Base-by-base conservation (phyloP, 2,113 vertebrate species). In the Tachysurus fulvidraco region DNA sequence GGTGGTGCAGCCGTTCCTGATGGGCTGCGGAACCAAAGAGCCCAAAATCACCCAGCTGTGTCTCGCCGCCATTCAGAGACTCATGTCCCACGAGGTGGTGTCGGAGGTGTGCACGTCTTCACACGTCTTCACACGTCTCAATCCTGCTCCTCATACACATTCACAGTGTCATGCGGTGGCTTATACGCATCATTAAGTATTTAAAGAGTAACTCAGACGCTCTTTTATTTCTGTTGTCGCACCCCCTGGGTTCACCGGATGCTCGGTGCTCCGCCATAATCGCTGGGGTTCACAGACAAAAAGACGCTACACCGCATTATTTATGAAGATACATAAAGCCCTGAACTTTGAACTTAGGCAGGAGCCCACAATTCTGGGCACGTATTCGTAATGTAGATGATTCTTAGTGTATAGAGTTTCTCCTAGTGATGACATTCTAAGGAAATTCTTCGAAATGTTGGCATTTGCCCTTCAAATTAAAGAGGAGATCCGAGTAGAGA, bases 1-100 rank as follows among this genome's bases (percentile, higher is more conserved):
- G 91, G 97, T 99, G 81, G 98, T 99, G 90, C 98, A 99, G 87
- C 98, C 98, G 73, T 99, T 99, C 91, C 96, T 99, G 85, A 99
- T 99, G 98, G 98, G 98, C 67, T 99, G 98, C 92, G 98, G 98
- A 92, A 99, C 98, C 91, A 99, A 99, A 94, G 98, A 99, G 93
- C 98, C 97, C 89, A 99, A 99, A 95, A 99, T 99, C 92, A 98
- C 98, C 91, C 98, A 99, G 90, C 94, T 99, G 2, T 99, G 98
- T 93, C 94, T 99, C 90, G 96, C 98, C 57, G 97, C 98, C 90
- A 97, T 99, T 93, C 98, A 99, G 94, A 97, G 98, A 89, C 97
- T 99, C 86, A 99, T 99, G 98, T 98, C 98, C 85, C 98, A 99
- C 80, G 98, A 99, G 94, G 97, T 99, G 60, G 98, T 99, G 71